These are phyloP conservation scores for Brachypodius melanocephalos DNA, from an alignment of 2,113 vertebrate species.

Conservation along the genomic window DNA sequence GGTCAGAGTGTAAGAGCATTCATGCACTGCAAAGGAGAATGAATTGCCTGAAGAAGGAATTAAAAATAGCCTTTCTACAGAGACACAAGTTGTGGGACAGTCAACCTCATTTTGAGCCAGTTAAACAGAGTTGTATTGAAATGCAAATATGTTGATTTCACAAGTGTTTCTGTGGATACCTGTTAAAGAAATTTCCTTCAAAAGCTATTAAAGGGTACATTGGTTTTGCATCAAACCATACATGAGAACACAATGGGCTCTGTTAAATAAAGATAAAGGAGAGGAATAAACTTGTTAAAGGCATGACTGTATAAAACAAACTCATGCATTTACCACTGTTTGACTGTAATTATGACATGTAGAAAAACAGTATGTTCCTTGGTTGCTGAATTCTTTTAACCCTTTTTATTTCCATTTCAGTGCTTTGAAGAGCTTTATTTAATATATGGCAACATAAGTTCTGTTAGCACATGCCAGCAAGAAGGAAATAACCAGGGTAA, in stretches of 20 bases:
- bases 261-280: conserved; percentile 11
- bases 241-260: background rate
- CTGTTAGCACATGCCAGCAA: background rate
- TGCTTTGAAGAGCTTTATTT: background rate
- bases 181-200: background rate
- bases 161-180: background rate
- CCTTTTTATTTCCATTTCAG: background rate
- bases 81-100: background rate
- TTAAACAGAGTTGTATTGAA: background rate
- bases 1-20: background rate
- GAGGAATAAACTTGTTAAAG: conserved; percentile 1
- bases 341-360: background rate
- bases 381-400: background rate
- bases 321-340: background rate
- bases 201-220: background rate
- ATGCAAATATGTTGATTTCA: conserved; percentile 20
- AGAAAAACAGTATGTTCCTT: background rate
- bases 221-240: background rate
- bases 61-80: background rate
- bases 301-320: background rate
- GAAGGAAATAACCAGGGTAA: background rate
- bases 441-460: background rate
- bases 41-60: background rate
- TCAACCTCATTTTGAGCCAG: background rate
- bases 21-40: background rate